Conservation (phyloP, 2,113 vertebrate species). For the Ceyx cyanopectus region DNA sequence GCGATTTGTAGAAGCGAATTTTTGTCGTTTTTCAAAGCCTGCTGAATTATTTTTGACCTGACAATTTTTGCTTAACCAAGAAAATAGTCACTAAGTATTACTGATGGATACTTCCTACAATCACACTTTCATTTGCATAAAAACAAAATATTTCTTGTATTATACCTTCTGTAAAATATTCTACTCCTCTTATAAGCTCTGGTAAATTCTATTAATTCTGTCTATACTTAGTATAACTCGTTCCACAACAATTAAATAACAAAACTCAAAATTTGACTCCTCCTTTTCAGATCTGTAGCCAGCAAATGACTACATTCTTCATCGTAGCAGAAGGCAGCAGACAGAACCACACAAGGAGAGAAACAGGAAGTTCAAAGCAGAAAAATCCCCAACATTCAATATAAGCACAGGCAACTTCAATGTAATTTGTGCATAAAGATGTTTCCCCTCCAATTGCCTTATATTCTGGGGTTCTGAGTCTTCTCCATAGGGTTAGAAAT, state of each 20-base stretch:
- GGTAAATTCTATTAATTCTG: neutral
- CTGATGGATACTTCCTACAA: neutral
- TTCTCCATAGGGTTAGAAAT: neutral
- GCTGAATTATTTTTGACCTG: neutral
- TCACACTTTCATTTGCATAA: neutral
- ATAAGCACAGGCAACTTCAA: neutral
- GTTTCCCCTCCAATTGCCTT: neutral
- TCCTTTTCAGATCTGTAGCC: neutral
- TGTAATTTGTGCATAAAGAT: neutral
- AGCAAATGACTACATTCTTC: neutral
- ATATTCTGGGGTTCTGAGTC: neutral
- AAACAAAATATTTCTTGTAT: neutral
- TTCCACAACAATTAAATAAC: neutral
- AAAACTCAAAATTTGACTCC: neutral
- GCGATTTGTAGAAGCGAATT: accelerated
- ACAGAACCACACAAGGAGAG: neutral
- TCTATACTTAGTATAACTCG: neutral
- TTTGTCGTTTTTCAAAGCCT: neutral
- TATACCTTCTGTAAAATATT: neutral
- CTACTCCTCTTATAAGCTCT: neutral
- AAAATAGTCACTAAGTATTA: neutral
- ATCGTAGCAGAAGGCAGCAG: neutral
- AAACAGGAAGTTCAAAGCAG: neutral
- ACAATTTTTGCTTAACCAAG: neutral
- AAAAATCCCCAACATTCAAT: neutral